Conservation (phyloP, 2,888 invertebrate species). For the Selenia dentaria region DNA sequence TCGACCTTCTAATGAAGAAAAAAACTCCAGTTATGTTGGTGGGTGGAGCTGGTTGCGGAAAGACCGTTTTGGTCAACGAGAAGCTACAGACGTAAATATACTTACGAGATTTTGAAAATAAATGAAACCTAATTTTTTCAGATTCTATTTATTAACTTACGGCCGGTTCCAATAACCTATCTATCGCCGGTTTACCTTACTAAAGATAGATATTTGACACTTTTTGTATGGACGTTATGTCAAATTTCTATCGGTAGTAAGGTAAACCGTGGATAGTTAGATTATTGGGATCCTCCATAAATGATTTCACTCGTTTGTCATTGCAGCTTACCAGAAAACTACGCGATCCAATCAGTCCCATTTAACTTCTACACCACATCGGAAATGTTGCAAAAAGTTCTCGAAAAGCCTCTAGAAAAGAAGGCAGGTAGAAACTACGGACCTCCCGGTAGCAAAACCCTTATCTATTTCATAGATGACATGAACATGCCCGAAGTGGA, state of each 20-base stretch:
- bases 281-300: too few species aligned
- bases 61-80: slow-evolving; percentile 93
- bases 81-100: slow-evolving; percentile 86
- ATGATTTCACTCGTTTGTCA: neutral
- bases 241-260: too few species aligned
- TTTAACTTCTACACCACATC: slow-evolving; percentile 98
- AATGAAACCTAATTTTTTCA: slow-evolving; percentile 7
- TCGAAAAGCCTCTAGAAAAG: slow-evolving; percentile 98
- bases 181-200: too few species aligned
- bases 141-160: neutral
- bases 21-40: slow-evolving; percentile 97
- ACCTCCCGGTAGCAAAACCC: slow-evolving; percentile 96
- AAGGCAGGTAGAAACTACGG: slow-evolving; percentile 98
- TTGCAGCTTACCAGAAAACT: slow-evolving; percentile 89
- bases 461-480: slow-evolving; percentile 98
- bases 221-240: too few species aligned
- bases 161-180: too few species aligned
- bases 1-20: slow-evolving; percentile 94
- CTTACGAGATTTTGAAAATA: too few species aligned
- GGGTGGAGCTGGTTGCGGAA: slow-evolving; percentile 96
- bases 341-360: slow-evolving; percentile 95
- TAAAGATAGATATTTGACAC: too few species aligned
- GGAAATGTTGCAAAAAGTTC: slow-evolving; percentile 95
- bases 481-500: slow-evolving; percentile 99
- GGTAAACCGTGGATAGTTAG: too few species aligned